Evolutionary conservation across 2,113 vertebrate genomes (phyloP).

Genomic region (Pimephales promelas): DNA sequence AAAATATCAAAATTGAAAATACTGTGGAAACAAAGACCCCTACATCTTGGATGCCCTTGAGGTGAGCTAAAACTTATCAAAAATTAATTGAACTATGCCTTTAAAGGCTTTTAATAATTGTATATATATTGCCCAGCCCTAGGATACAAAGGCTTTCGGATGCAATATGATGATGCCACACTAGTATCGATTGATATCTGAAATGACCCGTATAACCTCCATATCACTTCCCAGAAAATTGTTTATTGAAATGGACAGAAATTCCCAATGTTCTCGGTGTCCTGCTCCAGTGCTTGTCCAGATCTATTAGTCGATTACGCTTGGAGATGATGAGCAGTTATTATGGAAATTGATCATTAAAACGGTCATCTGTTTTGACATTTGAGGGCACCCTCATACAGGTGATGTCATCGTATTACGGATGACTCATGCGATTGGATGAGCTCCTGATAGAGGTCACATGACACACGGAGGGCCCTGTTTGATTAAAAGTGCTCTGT

Average conservation of each 20-base stretch:
- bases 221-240: slow-evolving; percentile 6
- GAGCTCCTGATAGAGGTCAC: slow-evolving; percentile 43
- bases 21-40: no score
- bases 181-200: background rate
- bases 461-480: slow-evolving; percentile 23
- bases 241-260: background rate
- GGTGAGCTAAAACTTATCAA: no score
- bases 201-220: slow-evolving; percentile 21
- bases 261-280: slow-evolving; percentile 11
- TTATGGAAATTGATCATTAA: slow-evolving; percentile 15
- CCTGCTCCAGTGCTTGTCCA: slow-evolving; percentile 7
- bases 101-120: no score
- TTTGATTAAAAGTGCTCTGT: slow-evolving; percentile 39
- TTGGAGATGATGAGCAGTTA: slow-evolving; percentile 32
- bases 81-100: no score
- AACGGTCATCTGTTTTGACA: slow-evolving; percentile 54
- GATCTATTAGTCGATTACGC: slow-evolving; percentile 45
- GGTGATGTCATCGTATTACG: slow-evolving; percentile 55
- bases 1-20: no score
- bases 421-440: slow-evolving; percentile 18
- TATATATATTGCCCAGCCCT: background rate
- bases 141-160: background rate
- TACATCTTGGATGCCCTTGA: no score
- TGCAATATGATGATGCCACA: background rate
- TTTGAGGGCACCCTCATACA: slow-evolving; percentile 33